Conservation (phyloP, 64 coral and sea anemone species). For the Porites lutea region DNA sequence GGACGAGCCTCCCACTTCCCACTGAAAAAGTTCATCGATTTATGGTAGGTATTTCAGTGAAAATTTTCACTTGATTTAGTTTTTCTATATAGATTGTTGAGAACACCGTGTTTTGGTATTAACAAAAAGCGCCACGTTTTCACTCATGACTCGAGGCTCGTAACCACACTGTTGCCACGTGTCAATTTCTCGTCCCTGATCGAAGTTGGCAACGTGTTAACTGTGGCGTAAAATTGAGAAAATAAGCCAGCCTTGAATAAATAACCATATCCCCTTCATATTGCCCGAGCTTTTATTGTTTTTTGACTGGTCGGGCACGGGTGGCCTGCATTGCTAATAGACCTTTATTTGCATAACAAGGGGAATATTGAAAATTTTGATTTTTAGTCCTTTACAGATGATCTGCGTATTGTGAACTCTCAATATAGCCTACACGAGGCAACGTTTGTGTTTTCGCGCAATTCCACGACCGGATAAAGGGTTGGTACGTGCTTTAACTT, state of each 20-base stretch:
- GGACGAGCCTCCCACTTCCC: background rate
- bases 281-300: slow-evolving; percentile 45
- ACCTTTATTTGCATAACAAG: slow-evolving; percentile 51
- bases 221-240: slow-evolving; percentile 37
- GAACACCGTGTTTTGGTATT: too few relatives aligned
- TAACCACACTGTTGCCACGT: background rate
- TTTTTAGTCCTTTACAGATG: slow-evolving; percentile 1
- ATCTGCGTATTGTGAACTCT: slow-evolving; percentile 14
- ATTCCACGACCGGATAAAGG: slow-evolving; percentile 2
- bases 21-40: too few relatives aligned
- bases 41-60: too few relatives aligned
- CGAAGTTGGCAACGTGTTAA: slow-evolving; percentile 27
- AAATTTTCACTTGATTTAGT: background rate
- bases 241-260: slow-evolving; percentile 52
- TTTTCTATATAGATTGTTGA: background rate
- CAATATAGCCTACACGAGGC: background rate
- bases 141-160: slow-evolving; percentile 3
- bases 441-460: background rate
- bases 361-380: slow-evolving; percentile 41
- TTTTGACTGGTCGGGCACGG: slow-evolving; percentile 31
- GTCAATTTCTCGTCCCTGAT: background rate
- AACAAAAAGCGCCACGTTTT: slow-evolving; percentile 38
- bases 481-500: background rate
- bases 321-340: slow-evolving; percentile 42
- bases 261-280: slow-evolving; percentile 60